Percentiles rank a stretch among this genome's conserved stretches.
Conservation (phyloP, 1,140 invertebrate species). For the Chrysomallon squamiferum region DNA sequence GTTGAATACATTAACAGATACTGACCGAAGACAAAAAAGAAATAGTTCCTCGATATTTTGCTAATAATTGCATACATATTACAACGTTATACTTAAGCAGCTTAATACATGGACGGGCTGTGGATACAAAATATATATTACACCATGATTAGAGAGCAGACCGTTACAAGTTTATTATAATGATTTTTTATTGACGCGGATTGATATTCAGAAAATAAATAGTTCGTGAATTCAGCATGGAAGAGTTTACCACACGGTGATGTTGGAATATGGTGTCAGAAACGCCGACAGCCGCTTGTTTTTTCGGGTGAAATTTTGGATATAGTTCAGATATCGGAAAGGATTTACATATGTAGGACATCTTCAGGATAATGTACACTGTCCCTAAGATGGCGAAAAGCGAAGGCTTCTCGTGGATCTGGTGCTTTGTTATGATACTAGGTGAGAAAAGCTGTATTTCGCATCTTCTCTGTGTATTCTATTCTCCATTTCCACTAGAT, state of each 20-base stretch:
- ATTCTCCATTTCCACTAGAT: no score
- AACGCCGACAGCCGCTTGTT: background rate
- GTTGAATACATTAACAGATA: slow-evolving; percentile 5
- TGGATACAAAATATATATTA: no score
- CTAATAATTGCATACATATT: no score
- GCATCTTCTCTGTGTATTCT: no score
- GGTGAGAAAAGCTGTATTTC: background rate
- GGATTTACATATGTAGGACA: background rate
- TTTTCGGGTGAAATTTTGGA: slow-evolving; percentile 5
- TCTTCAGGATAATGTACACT: background rate
- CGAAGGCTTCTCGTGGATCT: background rate
- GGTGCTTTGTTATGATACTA: background rate
- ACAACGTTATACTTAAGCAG: no score
- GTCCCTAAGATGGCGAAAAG: background rate
- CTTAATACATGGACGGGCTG: no score
- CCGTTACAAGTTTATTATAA: no score
- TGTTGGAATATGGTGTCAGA: background rate
- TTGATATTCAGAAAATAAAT: no score
- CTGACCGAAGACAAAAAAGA: background rate
- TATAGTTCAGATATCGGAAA: background rate
- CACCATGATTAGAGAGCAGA: no score
- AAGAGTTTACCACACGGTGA: slow-evolving; percentile 1
- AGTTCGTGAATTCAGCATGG: background rate
- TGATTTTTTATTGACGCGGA: no score
- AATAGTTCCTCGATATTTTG: slow-evolving; percentile 4